These are phyloP conservation scores for Desmophyllum pertusum DNA, from an alignment of 92 coral and sea anemone genomes.

Conservation along the genomic window DNA sequence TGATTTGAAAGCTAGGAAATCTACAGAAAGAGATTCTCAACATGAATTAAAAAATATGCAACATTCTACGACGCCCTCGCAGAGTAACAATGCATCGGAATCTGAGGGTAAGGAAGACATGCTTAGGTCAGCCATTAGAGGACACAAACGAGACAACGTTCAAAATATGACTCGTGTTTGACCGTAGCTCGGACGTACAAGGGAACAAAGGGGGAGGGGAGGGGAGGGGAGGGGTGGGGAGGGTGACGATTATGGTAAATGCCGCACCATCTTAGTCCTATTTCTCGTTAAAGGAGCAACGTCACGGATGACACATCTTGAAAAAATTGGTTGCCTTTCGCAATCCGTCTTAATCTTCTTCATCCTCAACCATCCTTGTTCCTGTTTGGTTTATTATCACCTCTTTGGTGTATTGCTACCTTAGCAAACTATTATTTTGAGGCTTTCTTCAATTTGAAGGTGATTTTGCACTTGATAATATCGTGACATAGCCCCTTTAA, in stretches of 20 bases:
- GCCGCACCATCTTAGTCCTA: too few relatives aligned
- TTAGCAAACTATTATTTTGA: too few relatives aligned
- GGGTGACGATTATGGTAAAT: background rate
- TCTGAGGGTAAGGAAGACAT: constrained; percentile 2
- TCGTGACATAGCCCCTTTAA: too few relatives aligned
- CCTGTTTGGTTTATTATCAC: too few relatives aligned
- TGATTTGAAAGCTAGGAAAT: constrained; percentile 33
- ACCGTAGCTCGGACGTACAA: background rate
- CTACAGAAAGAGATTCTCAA: background rate
- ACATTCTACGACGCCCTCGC: background rate
- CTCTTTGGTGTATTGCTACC: too few relatives aligned
- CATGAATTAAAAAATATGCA: constrained; percentile 10
- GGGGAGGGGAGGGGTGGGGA: background rate
- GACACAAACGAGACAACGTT: constrained; percentile 8
- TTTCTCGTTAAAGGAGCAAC: too few relatives aligned
- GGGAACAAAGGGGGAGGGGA: background rate
- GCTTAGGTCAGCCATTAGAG: background rate
- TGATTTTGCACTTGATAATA: too few relatives aligned
- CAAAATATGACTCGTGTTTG: constrained; percentile 43
- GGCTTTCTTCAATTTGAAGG: too few relatives aligned
- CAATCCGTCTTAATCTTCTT: too few relatives aligned
- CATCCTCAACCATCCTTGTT: too few relatives aligned
- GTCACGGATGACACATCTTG: too few relatives aligned
- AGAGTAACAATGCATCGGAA: background rate
- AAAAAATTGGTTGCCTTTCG: too few relatives aligned